phyloP scores from a whole-genome alignment of 2,113 vertebrate genomes.

The Onychostruthus taczanowskii region DNA sequence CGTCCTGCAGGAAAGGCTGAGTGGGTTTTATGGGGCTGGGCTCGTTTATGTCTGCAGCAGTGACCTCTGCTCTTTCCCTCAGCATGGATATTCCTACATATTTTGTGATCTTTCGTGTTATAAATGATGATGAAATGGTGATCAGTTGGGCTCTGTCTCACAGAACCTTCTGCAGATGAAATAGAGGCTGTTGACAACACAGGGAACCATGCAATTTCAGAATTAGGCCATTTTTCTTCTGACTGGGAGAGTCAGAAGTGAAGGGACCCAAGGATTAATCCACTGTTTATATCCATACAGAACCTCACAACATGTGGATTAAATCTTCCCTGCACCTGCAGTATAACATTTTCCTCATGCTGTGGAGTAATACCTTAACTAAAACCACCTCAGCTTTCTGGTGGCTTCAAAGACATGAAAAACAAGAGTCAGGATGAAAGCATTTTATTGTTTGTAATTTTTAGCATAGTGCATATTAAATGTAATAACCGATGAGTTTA shows the following conservation, averaged over 20 bases:
- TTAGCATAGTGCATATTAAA: constrained; percentile 45
- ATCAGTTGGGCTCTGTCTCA: neutral
- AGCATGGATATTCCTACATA: neutral
- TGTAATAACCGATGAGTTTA: constrained; percentile 65
- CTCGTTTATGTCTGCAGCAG: neutral
- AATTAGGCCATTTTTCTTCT: constrained; percentile 31
- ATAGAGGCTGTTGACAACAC: neutral
- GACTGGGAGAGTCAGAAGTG: constrained; percentile 8
- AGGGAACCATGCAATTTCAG: neutral
- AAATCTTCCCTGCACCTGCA: constrained; percentile 65
- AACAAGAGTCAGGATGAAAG: constrained; percentile 39
- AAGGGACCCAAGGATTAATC: constrained; percentile 24
- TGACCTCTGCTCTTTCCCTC: neutral
- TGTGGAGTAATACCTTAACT: constrained; percentile 44
- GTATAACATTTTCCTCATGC: constrained; percentile 55
- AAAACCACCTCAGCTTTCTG: constrained; percentile 39
- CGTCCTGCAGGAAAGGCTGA: neutral
- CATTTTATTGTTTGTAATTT: constrained; percentile 66
- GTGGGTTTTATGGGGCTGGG: neutral
- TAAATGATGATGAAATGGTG: neutral
- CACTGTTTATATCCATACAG: constrained; percentile 27
- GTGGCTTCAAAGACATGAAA: constrained; percentile 59
- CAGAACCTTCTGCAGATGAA: constrained; percentile 11
- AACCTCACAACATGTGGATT: constrained; percentile 53
- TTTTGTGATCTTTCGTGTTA: neutral